Percentiles rank a stretch among this genome's conserved stretches.
These are phyloP conservation scores for Microtus pennsylvanicus DNA, from an alignment of 2,113 vertebrate genomes.

Conservation along the genomic window DNA sequence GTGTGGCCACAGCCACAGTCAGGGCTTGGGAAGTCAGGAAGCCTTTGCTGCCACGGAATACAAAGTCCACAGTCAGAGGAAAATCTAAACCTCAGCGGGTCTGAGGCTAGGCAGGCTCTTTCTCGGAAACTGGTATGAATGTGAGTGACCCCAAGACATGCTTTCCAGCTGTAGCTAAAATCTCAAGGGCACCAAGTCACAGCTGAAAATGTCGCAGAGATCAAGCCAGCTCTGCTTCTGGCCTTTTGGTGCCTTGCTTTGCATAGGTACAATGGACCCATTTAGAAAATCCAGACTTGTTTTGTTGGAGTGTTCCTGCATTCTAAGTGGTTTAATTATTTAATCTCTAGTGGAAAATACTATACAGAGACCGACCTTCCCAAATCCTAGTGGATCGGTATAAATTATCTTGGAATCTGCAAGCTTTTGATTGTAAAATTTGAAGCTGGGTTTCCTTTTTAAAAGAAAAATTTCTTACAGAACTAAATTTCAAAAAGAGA, in stretches of 20 bases:
- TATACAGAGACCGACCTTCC: not conserved
- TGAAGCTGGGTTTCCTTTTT: slow-evolving; percentile 13
- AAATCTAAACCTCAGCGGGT: not conserved
- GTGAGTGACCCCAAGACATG: not conserved
- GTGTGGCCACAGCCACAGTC: slow-evolving; percentile 10
- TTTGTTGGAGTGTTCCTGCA: not conserved
- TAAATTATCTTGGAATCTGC: slow-evolving; percentile 35
- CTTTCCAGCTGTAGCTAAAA: slow-evolving; percentile 58
- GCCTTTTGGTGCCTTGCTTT: not conserved
- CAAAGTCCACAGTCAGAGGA: not conserved
- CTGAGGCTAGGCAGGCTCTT: not conserved
- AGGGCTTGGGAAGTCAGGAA: not conserved
- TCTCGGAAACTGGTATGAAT: not conserved
- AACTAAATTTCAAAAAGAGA: slow-evolving; percentile 51
- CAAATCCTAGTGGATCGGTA: not conserved
- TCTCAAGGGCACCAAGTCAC: slow-evolving; percentile 45
- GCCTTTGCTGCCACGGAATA: slow-evolving; percentile 5
- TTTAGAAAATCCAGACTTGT: not conserved
- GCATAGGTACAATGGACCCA: not conserved
- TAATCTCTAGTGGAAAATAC: slow-evolving; percentile 22
- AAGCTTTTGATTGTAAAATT: not conserved
- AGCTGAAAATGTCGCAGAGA: slow-evolving; percentile 15
- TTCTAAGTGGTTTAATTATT: slow-evolving; percentile 36
- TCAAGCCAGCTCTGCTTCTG: not conserved
- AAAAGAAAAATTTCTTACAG: not conserved